A percentile compares a stretch with the other conserved stretches of the same genome.
These are phyloP conservation scores for Decapterus maruadsi DNA, from an alignment of 2,797 vertebrate species.

Conservation along the genomic window DNA sequence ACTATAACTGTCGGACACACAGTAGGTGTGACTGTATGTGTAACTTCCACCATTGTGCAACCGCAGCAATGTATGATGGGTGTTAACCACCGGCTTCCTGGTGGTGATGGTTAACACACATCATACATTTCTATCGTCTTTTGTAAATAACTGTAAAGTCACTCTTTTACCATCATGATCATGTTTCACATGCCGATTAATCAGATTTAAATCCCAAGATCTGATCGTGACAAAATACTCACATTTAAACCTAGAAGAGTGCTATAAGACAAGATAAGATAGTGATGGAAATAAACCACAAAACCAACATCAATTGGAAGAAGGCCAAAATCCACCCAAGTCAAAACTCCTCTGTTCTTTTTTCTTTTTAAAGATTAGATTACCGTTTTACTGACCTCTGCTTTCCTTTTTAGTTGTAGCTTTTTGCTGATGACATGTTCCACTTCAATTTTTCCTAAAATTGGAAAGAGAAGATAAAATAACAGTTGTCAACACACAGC, in stretches of 20 bases:
- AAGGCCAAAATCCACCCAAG: not conserved
- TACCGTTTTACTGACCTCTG: constrained; percentile 77
- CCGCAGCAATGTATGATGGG: not conserved
- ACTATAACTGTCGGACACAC: not conserved
- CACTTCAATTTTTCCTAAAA: constrained; percentile 83
- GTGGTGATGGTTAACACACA: no score
- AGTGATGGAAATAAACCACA: not conserved
- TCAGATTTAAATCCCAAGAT: no score
- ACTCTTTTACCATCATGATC: no score
- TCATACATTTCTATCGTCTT: not conserved
- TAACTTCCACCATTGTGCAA: not conserved
- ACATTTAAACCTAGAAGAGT: not conserved
- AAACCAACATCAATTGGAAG: not conserved
- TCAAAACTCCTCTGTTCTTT: not conserved
- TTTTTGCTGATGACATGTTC: constrained; percentile 83
- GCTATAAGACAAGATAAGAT: not conserved
- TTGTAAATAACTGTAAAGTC: no score
- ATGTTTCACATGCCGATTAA: not conserved
- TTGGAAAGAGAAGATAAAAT: constrained; percentile 22
- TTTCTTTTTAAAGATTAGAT: not conserved
- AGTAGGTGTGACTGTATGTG: not conserved
- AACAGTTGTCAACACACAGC: not conserved
- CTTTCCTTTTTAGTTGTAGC: constrained; percentile 83
- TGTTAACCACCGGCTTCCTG: not conserved
- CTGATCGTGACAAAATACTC: not conserved